Base-by-base conservation (phyloP, 2,888 invertebrate genomes). In the Biston stratarius region DNA sequence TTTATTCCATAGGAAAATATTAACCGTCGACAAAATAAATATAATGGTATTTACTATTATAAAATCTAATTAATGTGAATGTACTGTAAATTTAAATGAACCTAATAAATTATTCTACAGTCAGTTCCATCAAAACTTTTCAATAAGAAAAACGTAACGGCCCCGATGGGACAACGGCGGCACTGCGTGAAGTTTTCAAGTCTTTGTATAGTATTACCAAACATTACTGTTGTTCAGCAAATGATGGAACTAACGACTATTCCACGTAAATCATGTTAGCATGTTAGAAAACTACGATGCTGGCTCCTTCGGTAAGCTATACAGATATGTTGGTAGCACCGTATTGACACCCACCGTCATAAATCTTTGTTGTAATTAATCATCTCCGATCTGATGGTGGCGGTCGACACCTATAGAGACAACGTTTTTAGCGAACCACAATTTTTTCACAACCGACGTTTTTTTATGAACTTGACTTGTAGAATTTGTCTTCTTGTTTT, bases 331-430 rank as follows among this genome's bases (percentile, higher is more conserved):
- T 15, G 6, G 52, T 52, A 10, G 49, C 49, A 55, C 44, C 6
- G 72, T 77, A 74, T 74, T 77, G 77, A 74, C 76, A 72, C 77
- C 76, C 78, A 70, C 73, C 76, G 76, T 84, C 84, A 85, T 86
- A 86, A 86, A 86, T 86, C 86, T 86, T 74, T 60, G 57, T 64
- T 58, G 79, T 83, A 84, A 86, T 86, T 86, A 86, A 86, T 86
- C 86, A 85, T 72, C 70, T 70, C 63, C 76, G 76, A 80, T 79
- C 79, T 74, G 80, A 77, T 75, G 74, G 65, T 72, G 74, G 79
- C 58, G 69, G 67, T 70, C 72, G 77, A 71, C 75, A 75, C 74
- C 73, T 74, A 67, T 56, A 68, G 70, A 75, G 74, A 78, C 76
- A 78, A 73, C 73, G 75, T 78, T 78, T 78, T 79, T 58, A 51